Percentiles rank a stretch among this genome's conserved stretches.
Evolutionary conservation across 1,140 invertebrate genomes (phyloP).

Genomic region (Theocolax elegans): DNA sequence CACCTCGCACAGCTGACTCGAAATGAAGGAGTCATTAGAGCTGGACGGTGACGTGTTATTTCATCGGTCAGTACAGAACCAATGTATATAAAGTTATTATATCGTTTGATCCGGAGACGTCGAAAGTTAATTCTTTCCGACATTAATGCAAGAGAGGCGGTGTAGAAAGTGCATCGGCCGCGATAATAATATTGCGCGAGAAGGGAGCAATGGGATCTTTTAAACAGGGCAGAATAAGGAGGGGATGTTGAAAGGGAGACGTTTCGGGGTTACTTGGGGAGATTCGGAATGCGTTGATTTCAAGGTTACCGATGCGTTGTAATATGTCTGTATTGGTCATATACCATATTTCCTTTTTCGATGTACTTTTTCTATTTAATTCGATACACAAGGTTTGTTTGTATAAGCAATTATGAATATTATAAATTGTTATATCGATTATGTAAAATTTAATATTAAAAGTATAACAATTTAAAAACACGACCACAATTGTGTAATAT

Average conservation of each 20-base stretch:
- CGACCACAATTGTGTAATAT: no score
- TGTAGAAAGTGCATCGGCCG: constrained; percentile 54
- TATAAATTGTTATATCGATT: no score
- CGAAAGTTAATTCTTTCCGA: constrained; percentile 64
- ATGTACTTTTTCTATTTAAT: no score
- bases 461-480: no score
- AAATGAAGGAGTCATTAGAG: constrained; percentile 49
- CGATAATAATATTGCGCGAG: constrained; percentile 65
- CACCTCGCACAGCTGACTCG: constrained; percentile 48
- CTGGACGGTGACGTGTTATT: constrained; percentile 53
- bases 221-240: background rate
- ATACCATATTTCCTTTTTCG: no score
- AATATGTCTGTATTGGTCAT: no score
- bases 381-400: no score
- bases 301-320: no score
- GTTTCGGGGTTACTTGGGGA: no score
- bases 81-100: constrained; percentile 66
- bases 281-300: no score
- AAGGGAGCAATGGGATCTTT: background rate
- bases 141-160: constrained; percentile 58
- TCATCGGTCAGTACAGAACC: constrained; percentile 47
- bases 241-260: background rate
- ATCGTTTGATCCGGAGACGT: constrained; percentile 61
- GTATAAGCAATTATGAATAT: no score
- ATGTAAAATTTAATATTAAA: no score